Percentiles rank a stretch among this genome's conserved stretches.
These are phyloP conservation scores for Lepidocyrtinus sp. DNA, from an alignment of 2,888 invertebrate genomes.

Conservation along the genomic window DNA sequence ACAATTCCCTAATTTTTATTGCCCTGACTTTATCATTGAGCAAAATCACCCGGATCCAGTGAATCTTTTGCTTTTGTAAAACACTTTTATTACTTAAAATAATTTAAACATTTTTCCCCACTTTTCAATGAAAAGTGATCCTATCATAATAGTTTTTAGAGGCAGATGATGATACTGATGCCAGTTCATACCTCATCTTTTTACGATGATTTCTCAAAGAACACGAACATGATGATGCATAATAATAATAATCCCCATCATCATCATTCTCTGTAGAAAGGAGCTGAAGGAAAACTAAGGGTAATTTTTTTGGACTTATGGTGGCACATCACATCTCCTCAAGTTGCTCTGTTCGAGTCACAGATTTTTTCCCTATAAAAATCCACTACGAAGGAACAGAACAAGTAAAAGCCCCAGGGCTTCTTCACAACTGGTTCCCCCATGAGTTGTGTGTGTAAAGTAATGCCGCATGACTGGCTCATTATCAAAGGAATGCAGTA, in stretches of 20 bases:
- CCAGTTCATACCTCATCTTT: conserved; percentile 38
- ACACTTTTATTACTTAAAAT: no score
- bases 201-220: conserved; percentile 36
- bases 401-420: conserved; percentile 52
- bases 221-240: conserved; percentile 56
- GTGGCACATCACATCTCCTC: conserved; percentile 5
- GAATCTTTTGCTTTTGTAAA: no score
- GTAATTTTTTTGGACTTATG: neutral
- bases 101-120: neutral
- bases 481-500: conserved; percentile 58
- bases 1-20: neutral
- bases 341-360: conserved; percentile 24
- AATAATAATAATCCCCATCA: conserved; percentile 41
- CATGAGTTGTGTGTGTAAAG: conserved; percentile 45
- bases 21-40: neutral
- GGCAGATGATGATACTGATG: conserved; percentile 8
- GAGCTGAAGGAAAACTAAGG: neutral
- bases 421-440: conserved; percentile 54
- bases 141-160: conserved; percentile 10
- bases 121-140: conserved; percentile 29
- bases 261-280: neutral
- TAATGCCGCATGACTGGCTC: conserved; percentile 61
- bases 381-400: neutral
- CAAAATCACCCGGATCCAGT: conserved; percentile 45
- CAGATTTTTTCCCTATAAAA: conserved; percentile 34